Evolutionary conservation across 2,888 invertebrate species (phyloP), one percentile per base, ranked within the genome.

Genomic region (Ormyrus thymus): DNA sequence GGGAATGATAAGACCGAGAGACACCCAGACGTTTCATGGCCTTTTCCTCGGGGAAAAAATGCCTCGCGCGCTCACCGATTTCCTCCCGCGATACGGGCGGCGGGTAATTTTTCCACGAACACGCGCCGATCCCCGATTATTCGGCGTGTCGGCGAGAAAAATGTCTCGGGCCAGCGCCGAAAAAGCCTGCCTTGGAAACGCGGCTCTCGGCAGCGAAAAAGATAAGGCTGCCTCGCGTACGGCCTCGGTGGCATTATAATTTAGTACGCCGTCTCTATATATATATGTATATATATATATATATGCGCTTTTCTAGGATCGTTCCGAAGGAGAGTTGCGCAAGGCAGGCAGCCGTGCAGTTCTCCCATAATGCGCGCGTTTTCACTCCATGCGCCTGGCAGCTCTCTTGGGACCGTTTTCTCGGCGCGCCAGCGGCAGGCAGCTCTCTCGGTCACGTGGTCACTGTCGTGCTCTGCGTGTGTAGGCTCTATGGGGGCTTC

Each of bases 301-400:
- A 59, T 45, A 59, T 46, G 61, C 48, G 53, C 70, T 74, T 78
- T 78, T 64, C 74, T 78, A 74, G 69, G 78, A 74, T 78, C 65
- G 65, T 50, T 76, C 72, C 74, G 59, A 65, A 72, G 77, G 62
- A 73, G 69, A 74, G 69, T 78, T 78, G 74, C 74, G 68, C 69
- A 78, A 78, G 66, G 29, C 43, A 29, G 29, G 29, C 29, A 29
- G 48, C 29, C 65, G 29, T 71, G 61, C 7, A 45, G 6, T 5
- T 43, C 29, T 53, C 70, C 7, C 43, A 11, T 59, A 73, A 73
- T 62, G 76, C 64, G 70, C 76, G 64, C 76, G 62, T 76, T 76
- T 76, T 76, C 76, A 76, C 76, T 76, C 70, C 13, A n/a, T 43
- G 29, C 29, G 58, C 66, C 10, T 48, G 6, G 8, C 8, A 29